Evolutionary conservation across 35 echinoderm and acorn worm genomes (phyloP).

Genomic region (Eucidaris tribuloides): DNA sequence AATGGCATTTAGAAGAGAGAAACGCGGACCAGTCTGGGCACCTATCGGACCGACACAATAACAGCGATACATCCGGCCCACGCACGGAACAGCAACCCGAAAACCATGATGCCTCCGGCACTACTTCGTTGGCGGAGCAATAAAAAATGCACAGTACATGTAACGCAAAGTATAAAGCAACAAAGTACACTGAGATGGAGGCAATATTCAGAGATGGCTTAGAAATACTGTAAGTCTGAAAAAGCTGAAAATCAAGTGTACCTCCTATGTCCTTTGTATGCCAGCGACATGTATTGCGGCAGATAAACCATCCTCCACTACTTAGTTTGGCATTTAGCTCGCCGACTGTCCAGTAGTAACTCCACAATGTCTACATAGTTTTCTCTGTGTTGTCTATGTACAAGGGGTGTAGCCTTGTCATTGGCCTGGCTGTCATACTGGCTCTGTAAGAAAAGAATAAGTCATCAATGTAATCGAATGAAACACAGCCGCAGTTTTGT

Average conservation of each 20-base stretch:
- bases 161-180: too few relatives aligned
- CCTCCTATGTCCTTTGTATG: slow-evolving; percentile 61
- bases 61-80: too few relatives aligned
- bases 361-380: slow-evolving; percentile 61
- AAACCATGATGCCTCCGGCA: too few relatives aligned
- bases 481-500: neutral
- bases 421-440: slow-evolving; percentile 49
- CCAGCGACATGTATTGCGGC: slow-evolving; percentile 84
- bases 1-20: too few relatives aligned
- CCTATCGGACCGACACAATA: too few relatives aligned
- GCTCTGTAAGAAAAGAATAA: slow-evolving; percentile 33
- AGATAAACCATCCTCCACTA: slow-evolving; percentile 45
- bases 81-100: too few relatives aligned
- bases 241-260: slow-evolving; percentile 44
- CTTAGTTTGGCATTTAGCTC: slow-evolving; percentile 1
- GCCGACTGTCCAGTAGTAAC: slow-evolving; percentile 52
- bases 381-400: slow-evolving; percentile 84
- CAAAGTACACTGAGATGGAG: too few relatives aligned
- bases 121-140: too few relatives aligned
- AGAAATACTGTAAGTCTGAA: too few relatives aligned
- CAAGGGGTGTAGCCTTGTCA: slow-evolving; percentile 85
- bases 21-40: too few relatives aligned
- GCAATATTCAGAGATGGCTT: too few relatives aligned
- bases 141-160: too few relatives aligned
- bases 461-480: neutral